Conservation (phyloP, 2,797 vertebrate species). For the Pyrocephalus nanus region DNA sequence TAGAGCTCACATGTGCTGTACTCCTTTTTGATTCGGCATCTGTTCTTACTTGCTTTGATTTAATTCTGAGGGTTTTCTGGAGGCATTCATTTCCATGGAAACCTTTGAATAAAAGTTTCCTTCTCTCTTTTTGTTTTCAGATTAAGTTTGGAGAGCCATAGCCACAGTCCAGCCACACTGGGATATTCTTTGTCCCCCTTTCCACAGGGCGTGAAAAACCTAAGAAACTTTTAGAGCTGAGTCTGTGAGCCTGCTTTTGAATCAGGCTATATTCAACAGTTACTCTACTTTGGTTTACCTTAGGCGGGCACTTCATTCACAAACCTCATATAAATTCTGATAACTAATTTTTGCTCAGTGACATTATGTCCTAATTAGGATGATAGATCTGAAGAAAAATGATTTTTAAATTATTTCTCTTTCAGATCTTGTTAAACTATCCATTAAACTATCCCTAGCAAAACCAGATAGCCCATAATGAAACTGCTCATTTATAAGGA, state of each 20-base stretch:
- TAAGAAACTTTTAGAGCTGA: neutral
- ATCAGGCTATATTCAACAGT: neutral
- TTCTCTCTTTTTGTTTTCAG: conserved; percentile 64
- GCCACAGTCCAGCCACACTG: conserved; percentile 1
- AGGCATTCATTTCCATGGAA: conserved; percentile 68
- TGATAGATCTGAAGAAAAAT: neutral
- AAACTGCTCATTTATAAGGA: neutral
- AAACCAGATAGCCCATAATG: neutral
- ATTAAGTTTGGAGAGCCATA: conserved; percentile 49
- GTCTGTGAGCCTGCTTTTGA: neutral
- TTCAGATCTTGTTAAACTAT: neutral
- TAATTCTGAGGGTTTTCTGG: conserved; percentile 51
- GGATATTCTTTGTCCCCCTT: conserved; percentile 37
- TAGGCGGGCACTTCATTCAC: neutral
- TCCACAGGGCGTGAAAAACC: neutral
- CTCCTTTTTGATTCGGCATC: conserved; percentile 38
- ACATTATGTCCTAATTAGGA: neutral
- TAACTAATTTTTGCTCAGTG: neutral
- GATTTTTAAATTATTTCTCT: neutral
- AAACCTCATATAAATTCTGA: neutral
- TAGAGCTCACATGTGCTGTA: conserved; percentile 21
- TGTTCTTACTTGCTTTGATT: conserved; percentile 52
- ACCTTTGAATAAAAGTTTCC: conserved; percentile 56
- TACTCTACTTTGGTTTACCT: neutral
- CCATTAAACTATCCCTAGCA: neutral